These are phyloP conservation scores for Drosophila yakuba DNA, from an alignment of 1,140 invertebrate genomes.

Conservation along the genomic window DNA sequence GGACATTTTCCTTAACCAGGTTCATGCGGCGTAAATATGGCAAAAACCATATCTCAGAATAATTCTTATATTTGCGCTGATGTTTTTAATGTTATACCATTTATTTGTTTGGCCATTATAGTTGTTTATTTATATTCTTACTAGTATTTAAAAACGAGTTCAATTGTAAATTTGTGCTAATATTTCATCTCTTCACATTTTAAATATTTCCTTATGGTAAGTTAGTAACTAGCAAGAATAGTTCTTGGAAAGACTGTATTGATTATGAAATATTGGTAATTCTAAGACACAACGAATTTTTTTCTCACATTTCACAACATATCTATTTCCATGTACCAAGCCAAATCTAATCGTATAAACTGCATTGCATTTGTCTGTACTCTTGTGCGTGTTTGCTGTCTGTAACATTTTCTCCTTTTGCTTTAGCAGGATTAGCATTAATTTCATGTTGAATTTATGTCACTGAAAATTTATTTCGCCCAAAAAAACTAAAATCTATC, in stretches of 20 bases:
- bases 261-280: too few species aligned
- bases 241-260: too few species aligned
- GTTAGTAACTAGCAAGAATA: too few species aligned
- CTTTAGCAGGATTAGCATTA: constrained; percentile 10
- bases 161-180: too few species aligned
- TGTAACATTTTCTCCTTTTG: constrained; percentile 2
- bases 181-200: too few species aligned
- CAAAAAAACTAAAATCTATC: constrained; percentile 11
- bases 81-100: too few species aligned
- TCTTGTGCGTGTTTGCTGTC: not conserved
- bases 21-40: constrained; percentile 16
- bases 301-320: not conserved
- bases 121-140: too few species aligned
- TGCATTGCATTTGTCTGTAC: not conserved
- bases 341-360: not conserved
- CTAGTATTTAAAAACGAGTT: too few species aligned
- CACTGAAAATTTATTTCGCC: not conserved
- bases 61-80: not conserved
- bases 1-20: not conserved
- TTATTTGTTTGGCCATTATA: too few species aligned
- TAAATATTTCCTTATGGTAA: too few species aligned
- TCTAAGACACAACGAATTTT: not conserved
- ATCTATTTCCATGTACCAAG: not conserved
- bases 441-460: constrained; percentile 7
- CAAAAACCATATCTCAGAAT: not conserved